Percentiles rank a stretch among this genome's conserved stretches.
Conservation (phyloP, 1,140 invertebrate genomes). For the Cepaea nemoralis region DNA sequence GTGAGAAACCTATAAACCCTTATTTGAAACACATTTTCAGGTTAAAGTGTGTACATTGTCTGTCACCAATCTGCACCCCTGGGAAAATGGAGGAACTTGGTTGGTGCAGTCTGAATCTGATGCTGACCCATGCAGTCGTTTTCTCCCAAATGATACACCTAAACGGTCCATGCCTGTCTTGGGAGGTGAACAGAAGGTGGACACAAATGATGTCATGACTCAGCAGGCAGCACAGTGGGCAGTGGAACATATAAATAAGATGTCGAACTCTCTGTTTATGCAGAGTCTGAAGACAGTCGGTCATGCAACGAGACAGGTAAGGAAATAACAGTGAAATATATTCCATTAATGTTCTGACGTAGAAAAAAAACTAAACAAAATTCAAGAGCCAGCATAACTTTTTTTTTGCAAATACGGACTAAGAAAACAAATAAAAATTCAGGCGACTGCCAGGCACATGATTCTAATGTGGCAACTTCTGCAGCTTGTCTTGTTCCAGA, state of each 20-base stretch:
- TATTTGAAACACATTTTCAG: neutral
- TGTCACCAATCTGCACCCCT: neutral
- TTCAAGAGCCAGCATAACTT: too few species aligned
- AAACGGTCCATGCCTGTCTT: neutral
- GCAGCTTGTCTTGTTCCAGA: too few species aligned
- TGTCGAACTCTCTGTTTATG: conserved; percentile 71
- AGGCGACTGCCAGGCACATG: too few species aligned
- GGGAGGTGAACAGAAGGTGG: conserved; percentile 35
- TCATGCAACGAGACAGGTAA: conserved; percentile 66
- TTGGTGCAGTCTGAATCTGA: neutral
- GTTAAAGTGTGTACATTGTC: neutral
- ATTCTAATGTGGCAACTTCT: too few species aligned
- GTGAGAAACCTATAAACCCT: neutral
- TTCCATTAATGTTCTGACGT: too few species aligned
- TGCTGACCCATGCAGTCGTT: neutral
- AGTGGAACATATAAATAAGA: conserved; percentile 69
- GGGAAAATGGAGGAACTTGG: neutral
- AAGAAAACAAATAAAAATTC: too few species aligned
- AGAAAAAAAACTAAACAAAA: too few species aligned
- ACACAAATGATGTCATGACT: conserved; percentile 52
- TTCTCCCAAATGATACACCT: neutral
- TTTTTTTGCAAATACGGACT: too few species aligned
- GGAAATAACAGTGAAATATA: too few species aligned
- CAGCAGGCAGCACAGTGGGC: conserved; percentile 70
- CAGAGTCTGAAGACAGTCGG: conserved; percentile 68